phyloP scores from a whole-genome alignment of 2,888 invertebrate genomes.

The Agrotis clavis region DNA sequence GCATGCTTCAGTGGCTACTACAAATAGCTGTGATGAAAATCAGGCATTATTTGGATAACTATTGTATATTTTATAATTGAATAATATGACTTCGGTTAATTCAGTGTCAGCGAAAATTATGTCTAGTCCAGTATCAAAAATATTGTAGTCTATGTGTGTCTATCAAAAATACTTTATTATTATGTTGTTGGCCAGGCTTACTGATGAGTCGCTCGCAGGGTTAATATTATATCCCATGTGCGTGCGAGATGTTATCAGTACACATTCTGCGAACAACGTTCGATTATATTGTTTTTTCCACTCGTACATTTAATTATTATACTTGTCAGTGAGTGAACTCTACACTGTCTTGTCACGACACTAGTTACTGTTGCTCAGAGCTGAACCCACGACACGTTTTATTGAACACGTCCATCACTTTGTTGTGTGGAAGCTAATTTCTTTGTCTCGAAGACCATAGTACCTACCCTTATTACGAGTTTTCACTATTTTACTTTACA shows the following conservation, averaged over 20 bases:
- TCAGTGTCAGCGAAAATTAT: background rate
- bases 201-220: conserved; percentile 1
- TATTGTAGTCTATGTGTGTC: conserved; percentile 30
- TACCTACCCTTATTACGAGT: no score
- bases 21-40: background rate
- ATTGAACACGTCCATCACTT: background rate
- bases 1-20: background rate
- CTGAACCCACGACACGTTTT: conserved; percentile 18
- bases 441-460: background rate
- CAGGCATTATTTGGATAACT: conserved; percentile 1
- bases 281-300: conserved; percentile 51
- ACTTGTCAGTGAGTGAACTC: conserved; percentile 9
- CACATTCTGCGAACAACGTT: conserved; percentile 28
- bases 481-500: no score
- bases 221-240: conserved; percentile 44
- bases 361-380: conserved; percentile 1
- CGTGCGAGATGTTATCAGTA: conserved; percentile 48
- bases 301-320: conserved; percentile 39
- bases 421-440: conserved; percentile 1
- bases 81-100: conserved; percentile 2
- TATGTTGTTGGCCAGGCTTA: background rate
- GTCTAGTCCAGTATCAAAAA: conserved; percentile 43
- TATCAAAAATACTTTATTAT: conserved; percentile 46
- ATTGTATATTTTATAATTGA: background rate
- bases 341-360: conserved; percentile 18